Conservation (phyloP, 2,113 vertebrate species). For the Vidua macroura region DNA sequence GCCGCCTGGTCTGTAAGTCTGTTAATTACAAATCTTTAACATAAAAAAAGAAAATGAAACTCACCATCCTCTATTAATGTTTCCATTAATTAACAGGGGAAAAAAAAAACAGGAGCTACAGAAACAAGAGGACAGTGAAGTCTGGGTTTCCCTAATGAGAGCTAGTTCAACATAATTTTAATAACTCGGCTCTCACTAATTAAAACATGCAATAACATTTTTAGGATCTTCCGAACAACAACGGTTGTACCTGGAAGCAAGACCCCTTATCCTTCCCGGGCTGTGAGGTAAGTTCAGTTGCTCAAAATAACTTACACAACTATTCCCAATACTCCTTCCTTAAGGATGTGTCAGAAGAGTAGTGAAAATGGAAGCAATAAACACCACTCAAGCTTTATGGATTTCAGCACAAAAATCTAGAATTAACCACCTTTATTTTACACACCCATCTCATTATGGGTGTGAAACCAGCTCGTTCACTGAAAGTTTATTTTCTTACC, state of each 20-base stretch:
- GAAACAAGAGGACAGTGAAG: background rate
- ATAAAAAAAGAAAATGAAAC: background rate
- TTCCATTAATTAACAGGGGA: background rate
- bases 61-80: background rate
- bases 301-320: background rate
- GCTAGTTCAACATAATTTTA: background rate
- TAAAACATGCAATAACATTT: background rate
- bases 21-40: slow-evolving; percentile 4
- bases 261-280: background rate
- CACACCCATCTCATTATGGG: background rate
- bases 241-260: background rate
- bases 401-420: background rate
- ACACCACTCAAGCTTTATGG: background rate
- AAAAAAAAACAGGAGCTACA: background rate
- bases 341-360: background rate
- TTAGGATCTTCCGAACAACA: background rate
- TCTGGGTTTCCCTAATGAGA: slow-evolving; percentile 19
- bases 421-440: background rate
- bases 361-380: background rate
- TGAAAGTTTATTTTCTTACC: background rate
- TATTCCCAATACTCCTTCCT: background rate
- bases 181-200: background rate
- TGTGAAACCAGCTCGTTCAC: background rate
- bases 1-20: background rate
- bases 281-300: background rate